Evolutionary conservation across 2,888 invertebrate genomes (phyloP), one percentile per base, ranked within the genome.

Genomic region (Megaustenia siamemsis): DNA sequence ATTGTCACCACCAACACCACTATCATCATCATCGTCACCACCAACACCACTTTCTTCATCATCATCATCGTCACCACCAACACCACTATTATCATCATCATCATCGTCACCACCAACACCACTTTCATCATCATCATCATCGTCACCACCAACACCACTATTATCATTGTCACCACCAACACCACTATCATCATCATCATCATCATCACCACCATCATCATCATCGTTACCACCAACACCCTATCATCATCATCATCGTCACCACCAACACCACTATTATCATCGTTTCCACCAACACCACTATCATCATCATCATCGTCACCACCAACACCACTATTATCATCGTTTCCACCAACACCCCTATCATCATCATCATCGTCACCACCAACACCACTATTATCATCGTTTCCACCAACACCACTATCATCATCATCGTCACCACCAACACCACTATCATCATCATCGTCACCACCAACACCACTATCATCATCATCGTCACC

Each of bases 371-470:
- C 56, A 77, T 60, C 56, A 60, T 35, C 35, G 56, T 38, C 56
- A 77, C 77, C 10, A 63, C 32, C 28, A 63, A n/a, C 28, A 63
- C 32, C 28, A 63, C 63, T 1, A n/a, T n/a, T 24, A 18, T 10
- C 56, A 56, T n/a, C n/a, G 28, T 32, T 32, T 28, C 63, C 28
- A 28, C 32, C 5, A 28, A n/a, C 28, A 77, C 77, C 56, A 60
- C 77, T 77, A 56, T 60, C 56, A 77, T 32, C 56, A 77, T 38
- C 32, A 56, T 60, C 56, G 56, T 60, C 56, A 60, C 77, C 56
- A 77, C 77, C 56, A 77, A 56, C 56, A 77, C 60, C 56, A 77
- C 77, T 77, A 77, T 38, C 56, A 60, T 60, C 56, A 77, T 60
- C 56, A 77, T 32, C 56, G 56, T 38, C 32, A 77, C 77, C 56